Evolutionary conservation across 2,888 invertebrate genomes (phyloP).

Genomic region (Pammene aurita): DNA sequence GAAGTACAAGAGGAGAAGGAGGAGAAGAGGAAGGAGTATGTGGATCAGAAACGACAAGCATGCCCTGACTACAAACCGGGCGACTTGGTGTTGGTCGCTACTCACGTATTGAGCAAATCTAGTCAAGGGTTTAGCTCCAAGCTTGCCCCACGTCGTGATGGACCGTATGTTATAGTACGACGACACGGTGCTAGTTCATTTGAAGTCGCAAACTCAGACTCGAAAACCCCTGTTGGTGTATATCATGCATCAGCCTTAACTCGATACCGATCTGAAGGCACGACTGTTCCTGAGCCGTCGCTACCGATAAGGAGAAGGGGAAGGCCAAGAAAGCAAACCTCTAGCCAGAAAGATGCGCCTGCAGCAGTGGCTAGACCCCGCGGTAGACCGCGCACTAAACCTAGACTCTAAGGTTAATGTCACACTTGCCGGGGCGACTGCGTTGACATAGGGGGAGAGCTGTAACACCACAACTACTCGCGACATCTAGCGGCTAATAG

Average conservation of each 20-base stretch:
- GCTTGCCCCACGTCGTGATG: slow-evolving; percentile 14
- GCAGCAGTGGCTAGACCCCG: no score
- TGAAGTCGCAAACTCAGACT: slow-evolving; percentile 3
- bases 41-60: slow-evolving; percentile 16
- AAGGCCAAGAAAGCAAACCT: slow-evolving; percentile 13
- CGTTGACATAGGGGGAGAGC: no score
- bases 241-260: slow-evolving; percentile 15
- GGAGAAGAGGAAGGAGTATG: slow-evolving; percentile 19
- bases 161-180: slow-evolving; percentile 10
- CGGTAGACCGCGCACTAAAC: no score
- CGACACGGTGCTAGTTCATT: slow-evolving; percentile 18
- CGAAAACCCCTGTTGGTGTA: slow-evolving; percentile 8
- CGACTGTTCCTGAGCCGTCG: background rate
- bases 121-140: slow-evolving; percentile 15
- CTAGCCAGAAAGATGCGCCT: no score
- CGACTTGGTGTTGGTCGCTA: slow-evolving; percentile 24
- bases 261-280: background rate
- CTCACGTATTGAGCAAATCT: slow-evolving; percentile 13
- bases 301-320: slow-evolving; percentile 14
- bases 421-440: no score
- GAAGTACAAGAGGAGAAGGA: slow-evolving; percentile 26
- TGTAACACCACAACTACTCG: no score
- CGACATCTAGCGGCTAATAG: no score
- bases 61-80: slow-evolving; percentile 27
- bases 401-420: no score